Evolutionary conservation across 2,797 vertebrate genomes (phyloP).

Genomic region (Enteromius argenteus): DNA sequence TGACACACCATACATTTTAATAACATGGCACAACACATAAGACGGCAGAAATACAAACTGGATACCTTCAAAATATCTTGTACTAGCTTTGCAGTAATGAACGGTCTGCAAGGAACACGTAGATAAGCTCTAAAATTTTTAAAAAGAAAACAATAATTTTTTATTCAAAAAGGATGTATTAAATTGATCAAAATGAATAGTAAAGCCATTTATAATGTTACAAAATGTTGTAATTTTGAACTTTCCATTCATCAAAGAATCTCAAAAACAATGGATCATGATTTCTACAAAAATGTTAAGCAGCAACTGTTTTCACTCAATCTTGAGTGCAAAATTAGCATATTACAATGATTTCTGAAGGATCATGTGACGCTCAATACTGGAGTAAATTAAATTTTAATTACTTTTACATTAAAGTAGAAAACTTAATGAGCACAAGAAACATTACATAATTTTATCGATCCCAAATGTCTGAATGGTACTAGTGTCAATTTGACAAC

Average conservation of each 20-base stretch:
- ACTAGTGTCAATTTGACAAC: not conserved
- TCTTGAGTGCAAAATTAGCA: not conserved
- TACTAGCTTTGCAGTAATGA: not conserved
- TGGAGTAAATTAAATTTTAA: not conserved
- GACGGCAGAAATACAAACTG: not conserved
- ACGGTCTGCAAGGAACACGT: not conserved
- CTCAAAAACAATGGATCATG: not conserved
- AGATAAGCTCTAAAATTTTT: not conserved
- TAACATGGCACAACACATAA: not conserved
- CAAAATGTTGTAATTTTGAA: not conserved
- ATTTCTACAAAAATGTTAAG: not conserved
- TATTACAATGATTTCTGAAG: not conserved
- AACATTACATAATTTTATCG: not conserved
- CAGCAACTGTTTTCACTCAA: not conserved
- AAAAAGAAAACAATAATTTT: not conserved
- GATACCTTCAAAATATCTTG: not conserved
- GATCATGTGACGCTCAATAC: not conserved
- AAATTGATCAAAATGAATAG: not conserved
- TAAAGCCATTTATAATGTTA: not conserved
- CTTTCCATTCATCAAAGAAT: not conserved
- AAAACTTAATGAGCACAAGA: not conserved
- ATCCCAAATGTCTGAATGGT: not conserved
- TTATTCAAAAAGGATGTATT: not conserved
- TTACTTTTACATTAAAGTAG: not conserved
- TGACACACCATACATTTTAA: slow-evolving; percentile 22